A percentile compares a stretch with the other conserved stretches of the same genome.
Conservation (phyloP, 2,888 invertebrate genomes). For the Apodemia zela region DNA sequence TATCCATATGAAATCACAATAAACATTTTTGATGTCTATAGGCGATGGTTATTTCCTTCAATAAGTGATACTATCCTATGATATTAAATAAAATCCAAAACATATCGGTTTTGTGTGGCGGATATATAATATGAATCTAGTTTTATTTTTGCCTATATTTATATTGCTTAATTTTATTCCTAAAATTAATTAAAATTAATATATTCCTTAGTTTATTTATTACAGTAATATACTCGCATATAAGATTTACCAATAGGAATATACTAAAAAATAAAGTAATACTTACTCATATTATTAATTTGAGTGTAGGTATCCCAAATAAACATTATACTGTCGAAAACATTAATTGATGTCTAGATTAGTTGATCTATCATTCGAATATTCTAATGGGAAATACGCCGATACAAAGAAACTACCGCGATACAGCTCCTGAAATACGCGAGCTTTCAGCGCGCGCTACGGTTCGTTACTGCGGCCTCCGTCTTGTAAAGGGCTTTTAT, state of each 20-base stretch:
- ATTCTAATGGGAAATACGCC: background rate
- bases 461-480: constrained; percentile 27
- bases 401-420: constrained; percentile 1
- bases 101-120: background rate
- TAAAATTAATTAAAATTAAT: too few relatives aligned
- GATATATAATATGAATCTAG: background rate
- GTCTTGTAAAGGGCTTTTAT: constrained; percentile 22
- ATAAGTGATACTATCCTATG: too few relatives aligned
- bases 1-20: too few relatives aligned
- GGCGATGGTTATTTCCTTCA: too few relatives aligned
- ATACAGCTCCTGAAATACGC: constrained; percentile 17
- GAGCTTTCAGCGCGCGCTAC: constrained; percentile 22
- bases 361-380: background rate
- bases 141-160: background rate
- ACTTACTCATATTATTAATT: constrained; percentile 11
- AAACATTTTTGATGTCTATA: too few relatives aligned
- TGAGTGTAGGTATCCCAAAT: background rate
- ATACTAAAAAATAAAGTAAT: too few relatives aligned
- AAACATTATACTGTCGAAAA: background rate
- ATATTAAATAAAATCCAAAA: background rate
- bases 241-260: too few relatives aligned
- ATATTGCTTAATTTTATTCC: too few relatives aligned
- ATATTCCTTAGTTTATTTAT: too few relatives aligned
- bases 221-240: too few relatives aligned
- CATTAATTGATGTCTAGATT: background rate